Evolutionary conservation across 2,888 invertebrate species (phyloP), one percentile per base, ranked within the genome.

Genomic region (Epistrophe grossulariae): DNA sequence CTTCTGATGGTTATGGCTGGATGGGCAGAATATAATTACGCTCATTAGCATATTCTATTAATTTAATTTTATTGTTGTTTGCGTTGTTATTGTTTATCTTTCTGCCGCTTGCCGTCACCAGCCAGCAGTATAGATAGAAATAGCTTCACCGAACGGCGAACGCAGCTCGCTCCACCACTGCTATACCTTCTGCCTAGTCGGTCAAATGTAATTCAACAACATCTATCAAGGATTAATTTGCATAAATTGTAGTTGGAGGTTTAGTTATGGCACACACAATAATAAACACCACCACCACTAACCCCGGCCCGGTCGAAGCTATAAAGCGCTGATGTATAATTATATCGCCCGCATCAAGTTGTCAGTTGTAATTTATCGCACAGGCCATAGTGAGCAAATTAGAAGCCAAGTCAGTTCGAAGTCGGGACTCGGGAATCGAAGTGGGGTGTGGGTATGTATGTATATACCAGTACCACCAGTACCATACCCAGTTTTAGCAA

Each of bases 261-360:
- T 70, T 57, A 71, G 72, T 62, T 55, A 68, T 31, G 45, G 59
- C 62, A 60, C 48, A 83, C 52, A 78, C 79, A 84, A 74, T 84
- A 72, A 79, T 60, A 78, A 73, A 73, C 66, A 78, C 48, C 68
- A 55, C 50, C 50, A 50, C 55, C n/a, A 15, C 4, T 40, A 5
- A 19, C 31, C 38, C 11, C 3, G 6, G 1, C 24, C 19, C 43
- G 5, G 8, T 19, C 45, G 19, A 45, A 68, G 66, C 68, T 68
- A 68, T 64, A 66, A 62, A 79, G 43, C 62, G 68, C 66, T 66
- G 73, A 73, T 74, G 74, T 85, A 81, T 79, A 87, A 83, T 83
- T 87, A 79, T 83, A 87, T 87, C 83, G 74, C 87, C 87, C 87
- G 87, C 87, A 87, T 87, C 87, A 79, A 79, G 87, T 87, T 87